These are phyloP conservation scores for Bostrychus sinensis DNA, from an alignment of 2,113 vertebrate genomes.

Conservation along the genomic window DNA sequence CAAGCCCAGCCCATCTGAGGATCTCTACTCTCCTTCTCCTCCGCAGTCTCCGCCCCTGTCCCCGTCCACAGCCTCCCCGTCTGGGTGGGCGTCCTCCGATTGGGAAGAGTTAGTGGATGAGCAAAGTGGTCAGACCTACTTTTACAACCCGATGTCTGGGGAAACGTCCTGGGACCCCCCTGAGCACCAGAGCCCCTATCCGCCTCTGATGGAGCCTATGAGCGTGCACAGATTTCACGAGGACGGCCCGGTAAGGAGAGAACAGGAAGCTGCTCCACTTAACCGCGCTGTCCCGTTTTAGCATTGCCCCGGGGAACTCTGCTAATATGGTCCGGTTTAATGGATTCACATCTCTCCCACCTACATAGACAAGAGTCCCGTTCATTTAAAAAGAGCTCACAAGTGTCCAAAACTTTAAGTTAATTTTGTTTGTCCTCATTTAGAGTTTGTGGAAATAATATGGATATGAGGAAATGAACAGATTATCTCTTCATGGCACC, in stretches of 20 bases:
- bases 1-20: slow-evolving; percentile 15
- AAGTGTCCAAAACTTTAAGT: neutral
- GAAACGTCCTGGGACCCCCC: slow-evolving; percentile 92
- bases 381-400: slow-evolving; percentile 23
- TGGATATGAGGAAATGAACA: no score
- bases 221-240: slow-evolving; percentile 57
- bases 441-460: neutral
- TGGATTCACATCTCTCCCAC: slow-evolving; percentile 59
- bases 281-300: slow-evolving; percentile 60
- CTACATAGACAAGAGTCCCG: slow-evolving; percentile 45
- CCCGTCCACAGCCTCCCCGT: slow-evolving; percentile 55
- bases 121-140: slow-evolving; percentile 84
- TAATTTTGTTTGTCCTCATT: slow-evolving; percentile 29
- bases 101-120: slow-evolving; percentile 90
- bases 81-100: slow-evolving; percentile 58
- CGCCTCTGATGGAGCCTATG: slow-evolving; percentile 64
- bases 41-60: slow-evolving; percentile 39
- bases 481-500: no score
- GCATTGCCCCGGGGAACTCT: slow-evolving; percentile 60
- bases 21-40: slow-evolving; percentile 37
- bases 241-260: slow-evolving; percentile 71
- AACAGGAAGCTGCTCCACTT: slow-evolving; percentile 62
- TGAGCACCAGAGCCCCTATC: slow-evolving; percentile 53
- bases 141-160: slow-evolving; percentile 89
- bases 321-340: slow-evolving; percentile 67